Evolutionary conservation across 2,888 invertebrate genomes (phyloP).

Genomic region (Cyclophora punctaria): DNA sequence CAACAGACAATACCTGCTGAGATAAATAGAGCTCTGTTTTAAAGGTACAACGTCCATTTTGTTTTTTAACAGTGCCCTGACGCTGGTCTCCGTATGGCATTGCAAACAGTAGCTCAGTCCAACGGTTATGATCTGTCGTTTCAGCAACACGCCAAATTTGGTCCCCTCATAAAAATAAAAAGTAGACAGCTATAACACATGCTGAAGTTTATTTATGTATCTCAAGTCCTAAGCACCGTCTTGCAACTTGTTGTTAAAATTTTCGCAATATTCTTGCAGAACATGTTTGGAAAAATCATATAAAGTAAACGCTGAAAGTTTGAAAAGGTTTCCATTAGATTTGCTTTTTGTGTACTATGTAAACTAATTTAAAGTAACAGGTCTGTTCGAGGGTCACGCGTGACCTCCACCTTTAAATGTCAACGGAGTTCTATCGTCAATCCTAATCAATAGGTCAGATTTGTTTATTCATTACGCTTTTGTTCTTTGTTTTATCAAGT

Average conservation of each 20-base stretch:
- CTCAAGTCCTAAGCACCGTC: conserved; percentile 23
- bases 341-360: no score
- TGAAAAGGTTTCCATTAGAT: no score
- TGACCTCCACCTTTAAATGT: no score
- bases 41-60: conserved; percentile 29
- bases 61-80: conserved; percentile 15
- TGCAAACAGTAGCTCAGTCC: conserved; percentile 65
- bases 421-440: no score
- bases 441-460: no score
- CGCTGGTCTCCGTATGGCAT: conserved; percentile 51
- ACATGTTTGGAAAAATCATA: no score
- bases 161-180: conserved; percentile 66
- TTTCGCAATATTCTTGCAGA: conserved; percentile 3
- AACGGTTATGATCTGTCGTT: conserved; percentile 67
- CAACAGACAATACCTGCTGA: conserved; percentile 18
- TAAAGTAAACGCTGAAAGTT: no score
- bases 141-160: conserved; percentile 66
- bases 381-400: no score
- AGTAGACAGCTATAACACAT: conserved; percentile 52
- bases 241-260: conserved; percentile 18
- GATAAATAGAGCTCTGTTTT: no score
- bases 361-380: no score
- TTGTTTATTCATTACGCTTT: no score
- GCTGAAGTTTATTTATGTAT: conserved; percentile 42
- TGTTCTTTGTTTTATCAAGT: no score